Conservation (phyloP, 2,888 invertebrate genomes). For the Mycalesis mineus region DNA sequence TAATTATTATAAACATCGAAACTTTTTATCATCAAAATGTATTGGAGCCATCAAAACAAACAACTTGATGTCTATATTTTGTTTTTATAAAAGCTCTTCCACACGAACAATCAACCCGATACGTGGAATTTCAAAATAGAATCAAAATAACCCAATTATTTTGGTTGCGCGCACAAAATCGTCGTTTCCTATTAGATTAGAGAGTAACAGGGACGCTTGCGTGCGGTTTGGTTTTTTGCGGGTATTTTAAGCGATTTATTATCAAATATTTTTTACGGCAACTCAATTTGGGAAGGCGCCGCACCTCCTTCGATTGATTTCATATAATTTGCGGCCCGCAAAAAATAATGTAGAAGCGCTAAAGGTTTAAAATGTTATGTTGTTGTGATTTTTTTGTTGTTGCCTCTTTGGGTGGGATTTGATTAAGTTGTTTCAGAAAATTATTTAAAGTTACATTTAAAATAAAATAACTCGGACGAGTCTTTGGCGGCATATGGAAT, state of each 20-base stretch:
- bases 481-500: neutral
- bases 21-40: slow-evolving; percentile 26
- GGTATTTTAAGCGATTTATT: slow-evolving; percentile 54
- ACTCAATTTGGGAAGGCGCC: slow-evolving; percentile 74
- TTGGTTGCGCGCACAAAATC: slow-evolving; percentile 54
- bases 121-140: slow-evolving; percentile 43
- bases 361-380: slow-evolving; percentile 18
- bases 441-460: slow-evolving; percentile 1
- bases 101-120: slow-evolving; percentile 33
- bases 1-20: slow-evolving; percentile 16
- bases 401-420: slow-evolving; percentile 22
- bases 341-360: slow-evolving; percentile 42
- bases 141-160: slow-evolving; percentile 49
- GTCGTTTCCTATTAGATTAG: slow-evolving; percentile 61
- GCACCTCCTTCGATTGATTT: slow-evolving; percentile 69
- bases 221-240: slow-evolving; percentile 67
- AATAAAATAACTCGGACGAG: neutral
- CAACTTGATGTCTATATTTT: slow-evolving; percentile 24
- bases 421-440: slow-evolving; percentile 23
- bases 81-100: slow-evolving; percentile 24
- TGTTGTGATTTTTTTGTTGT: slow-evolving; percentile 16
- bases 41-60: slow-evolving; percentile 24
- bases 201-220: slow-evolving; percentile 60
- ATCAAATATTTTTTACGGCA: slow-evolving; percentile 65
- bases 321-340: slow-evolving; percentile 63